A percentile compares a stretch with the other conserved stretches of the same genome.
Conservation (phyloP, 2,113 vertebrate species). For the Chaetodon trifascialis region DNA sequence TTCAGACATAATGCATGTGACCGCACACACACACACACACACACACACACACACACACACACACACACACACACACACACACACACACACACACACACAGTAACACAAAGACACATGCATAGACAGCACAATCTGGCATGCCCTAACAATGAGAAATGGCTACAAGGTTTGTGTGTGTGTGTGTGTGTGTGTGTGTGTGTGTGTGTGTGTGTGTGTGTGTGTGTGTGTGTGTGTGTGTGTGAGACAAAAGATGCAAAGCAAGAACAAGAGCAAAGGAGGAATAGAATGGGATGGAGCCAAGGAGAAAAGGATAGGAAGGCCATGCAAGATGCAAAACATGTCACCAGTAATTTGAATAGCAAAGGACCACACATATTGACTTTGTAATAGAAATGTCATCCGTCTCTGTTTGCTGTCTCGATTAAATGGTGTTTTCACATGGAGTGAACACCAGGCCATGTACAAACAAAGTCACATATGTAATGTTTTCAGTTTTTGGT, state of each 20-base stretch:
- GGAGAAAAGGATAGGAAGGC: constrained; percentile 18
- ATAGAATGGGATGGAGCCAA: background rate
- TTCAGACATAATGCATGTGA: constrained; percentile 11
- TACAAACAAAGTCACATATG: constrained; percentile 1
- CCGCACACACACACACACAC: constrained; percentile 20
- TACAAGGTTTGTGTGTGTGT: constrained; percentile 17
- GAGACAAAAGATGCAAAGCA: background rate
- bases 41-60: constrained; percentile 33
- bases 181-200: constrained; percentile 10
- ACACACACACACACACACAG: constrained; percentile 33
- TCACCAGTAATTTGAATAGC: constrained; percentile 29
- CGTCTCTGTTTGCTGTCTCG: constrained; percentile 5
- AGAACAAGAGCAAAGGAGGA: constrained; percentile 15
- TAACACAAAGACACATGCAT: constrained; percentile 26
- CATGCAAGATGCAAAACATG: constrained; percentile 29
- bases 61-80: constrained; percentile 35
- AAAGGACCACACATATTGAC: constrained; percentile 16
- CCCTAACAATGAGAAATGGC: constrained; percentile 68
- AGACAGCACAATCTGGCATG: constrained; percentile 55
- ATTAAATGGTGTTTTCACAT: constrained; percentile 17
- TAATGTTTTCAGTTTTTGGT: background rate
- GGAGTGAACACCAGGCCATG: background rate
- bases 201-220: constrained; percentile 8
- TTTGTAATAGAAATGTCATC: constrained; percentile 46
- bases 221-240: constrained; percentile 10